Evolutionary conservation across 2,113 vertebrate species (phyloP), one percentile per base, ranked within the genome.

Genomic region (Tragelaphus buxtoni): DNA sequence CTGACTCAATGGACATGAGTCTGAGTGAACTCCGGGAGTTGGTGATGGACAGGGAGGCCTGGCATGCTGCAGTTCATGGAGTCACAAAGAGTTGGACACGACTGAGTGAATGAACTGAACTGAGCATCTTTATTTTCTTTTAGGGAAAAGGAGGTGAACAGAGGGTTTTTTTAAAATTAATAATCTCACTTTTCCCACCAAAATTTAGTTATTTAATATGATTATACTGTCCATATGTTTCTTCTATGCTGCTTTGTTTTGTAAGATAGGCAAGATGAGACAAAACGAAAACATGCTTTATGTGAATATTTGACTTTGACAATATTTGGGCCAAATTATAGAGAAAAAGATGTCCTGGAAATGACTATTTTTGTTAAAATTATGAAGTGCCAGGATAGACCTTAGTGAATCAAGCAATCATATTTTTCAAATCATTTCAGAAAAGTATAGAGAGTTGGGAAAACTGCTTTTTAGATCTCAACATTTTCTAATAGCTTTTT

Each of bases 281-380:
- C 20, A 90, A 84, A 96, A 96, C 56, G 13, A 96, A 98, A 96
- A 79, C 16, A 51, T 72, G n/a, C 84, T 88, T 96, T 7, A 4
- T 76, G 49, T 81, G 45, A 91, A 72, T 92, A 90, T 96, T 96
- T 95, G 94, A 94, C 30, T 95, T 93, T 91, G 84, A 81, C 94
- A 56, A 42, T 97, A 49, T 90, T 86, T 96, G 79, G 30, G 93
- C 28, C 72, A 80, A 74, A 97, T 96, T 89, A 93, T 61, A 96
- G 85, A 91, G 93, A 93, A 97, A 97, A 58, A 61, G 69, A 32
- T 96, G 9, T 98, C 96, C 86, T 58, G 24, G 83, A 97, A 94
- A 83, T 94, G 63, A 61, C 95, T 98, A 93, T 77, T 91, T 98
- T 83, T 85, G 61, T 90, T 88, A 95, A 96, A 94, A 56, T 96